Base-by-base conservation (phyloP, 2,888 invertebrate genomes). In the Rhorus exstirpatorius region DNA sequence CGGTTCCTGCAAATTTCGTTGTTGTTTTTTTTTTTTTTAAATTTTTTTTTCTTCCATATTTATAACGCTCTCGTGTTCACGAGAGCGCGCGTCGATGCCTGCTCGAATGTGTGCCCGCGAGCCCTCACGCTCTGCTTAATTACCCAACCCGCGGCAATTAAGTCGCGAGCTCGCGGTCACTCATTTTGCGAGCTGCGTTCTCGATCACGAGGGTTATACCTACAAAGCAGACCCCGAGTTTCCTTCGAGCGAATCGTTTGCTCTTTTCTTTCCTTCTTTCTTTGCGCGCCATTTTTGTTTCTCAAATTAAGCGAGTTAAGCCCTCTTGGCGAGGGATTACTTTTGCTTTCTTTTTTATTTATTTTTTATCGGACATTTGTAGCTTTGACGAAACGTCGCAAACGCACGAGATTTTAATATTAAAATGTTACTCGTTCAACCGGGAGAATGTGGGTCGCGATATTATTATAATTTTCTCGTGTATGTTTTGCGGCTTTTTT, bases 1-100 rank as follows among this genome's bases (percentile, higher is more conserved):
- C 84, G 83, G 83, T 83, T 84, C 87, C 87, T 87, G 83, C 10
- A 86, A 86, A 72, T 83, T 82, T 63, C 17, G 65, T 75, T n/a
- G 70, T 68, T 82, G 41, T 46, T 41, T 26, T 26, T 55, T 60
- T 49, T 60, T n/a, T 44, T 0, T 60, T 46, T 55, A 74, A 63
- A 35, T 68, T 82, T 24, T 46, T 41, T 26, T 26, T 55, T 60
- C 38, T 60, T n/a, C 24, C 0, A 38, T 46, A 46, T 70, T 71
- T 80, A 61, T 65, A 31, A 65, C 41, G 35, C 58, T 74, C 51
- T 72, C 72, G 17, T 35, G 53, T 67, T 60, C 19, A 19, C 51
- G 61, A 46, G 49, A 8, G 10, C 71, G 19, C 35, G 38, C 71
- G 63, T 72, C 53, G 35, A 26, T 17, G 53, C 12, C 31, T 46